phyloP scores from a whole-genome alignment of 1,140 invertebrate species.

The Phocides pigmalion region DNA sequence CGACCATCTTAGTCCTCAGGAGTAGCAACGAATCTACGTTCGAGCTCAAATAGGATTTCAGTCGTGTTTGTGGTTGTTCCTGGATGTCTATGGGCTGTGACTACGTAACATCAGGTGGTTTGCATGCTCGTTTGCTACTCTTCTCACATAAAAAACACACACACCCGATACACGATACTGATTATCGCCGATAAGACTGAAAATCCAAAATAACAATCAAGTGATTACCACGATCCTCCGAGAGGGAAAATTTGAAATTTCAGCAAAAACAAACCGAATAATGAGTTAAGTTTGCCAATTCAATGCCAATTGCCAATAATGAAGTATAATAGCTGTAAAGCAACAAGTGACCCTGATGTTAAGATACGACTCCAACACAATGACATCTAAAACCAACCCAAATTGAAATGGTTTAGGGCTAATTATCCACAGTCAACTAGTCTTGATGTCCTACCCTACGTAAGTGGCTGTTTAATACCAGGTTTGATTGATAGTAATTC shows the following conservation, averaged over 20 bases:
- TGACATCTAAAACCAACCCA: not conserved
- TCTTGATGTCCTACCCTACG: too few species aligned
- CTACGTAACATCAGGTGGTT: too few species aligned
- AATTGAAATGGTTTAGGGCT: not conserved
- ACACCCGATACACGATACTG: not conserved
- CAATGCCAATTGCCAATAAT: not conserved
- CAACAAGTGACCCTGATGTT: not conserved
- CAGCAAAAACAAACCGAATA: not conserved
- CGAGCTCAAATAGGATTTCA: too few species aligned
- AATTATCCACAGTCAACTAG: not conserved
- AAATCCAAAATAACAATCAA: not conserved
- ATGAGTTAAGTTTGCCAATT: slow-evolving; percentile 1
- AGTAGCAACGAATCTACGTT: too few species aligned
- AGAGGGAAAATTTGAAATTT: slow-evolving; percentile 1
- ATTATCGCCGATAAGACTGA: slow-evolving; percentile 2
- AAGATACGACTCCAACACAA: not conserved
- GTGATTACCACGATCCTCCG: not conserved
- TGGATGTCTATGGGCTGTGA: too few species aligned
- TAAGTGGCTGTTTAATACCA: too few species aligned
- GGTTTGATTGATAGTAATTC: too few species aligned
- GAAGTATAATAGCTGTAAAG: not conserved
- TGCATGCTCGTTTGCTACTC: too few species aligned
- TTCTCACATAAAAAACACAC: too few species aligned
- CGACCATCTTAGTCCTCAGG: too few species aligned
- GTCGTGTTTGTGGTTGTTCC: too few species aligned